phyloP scores from a whole-genome alignment of 1,140 invertebrate species.

The Diploscapter pachys region DNA sequence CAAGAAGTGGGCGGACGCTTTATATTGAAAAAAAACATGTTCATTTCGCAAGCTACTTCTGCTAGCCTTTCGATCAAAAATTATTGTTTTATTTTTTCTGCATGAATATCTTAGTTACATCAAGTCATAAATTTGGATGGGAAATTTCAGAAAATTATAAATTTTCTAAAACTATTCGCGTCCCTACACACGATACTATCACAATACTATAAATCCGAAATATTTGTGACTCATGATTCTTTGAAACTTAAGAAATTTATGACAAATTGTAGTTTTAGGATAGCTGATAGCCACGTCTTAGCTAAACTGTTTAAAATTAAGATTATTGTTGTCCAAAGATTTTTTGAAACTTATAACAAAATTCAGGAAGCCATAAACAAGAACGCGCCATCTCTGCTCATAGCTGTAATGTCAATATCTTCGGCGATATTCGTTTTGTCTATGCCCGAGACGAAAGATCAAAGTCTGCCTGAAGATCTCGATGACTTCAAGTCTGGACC shows the following conservation, averaged over 20 bases:
- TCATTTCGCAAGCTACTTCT: no score
- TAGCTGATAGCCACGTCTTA: background rate
- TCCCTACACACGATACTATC: no score
- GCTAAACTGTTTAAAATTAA: background rate
- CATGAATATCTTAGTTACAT: no score
- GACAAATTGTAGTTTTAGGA: background rate
- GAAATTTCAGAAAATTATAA: no score
- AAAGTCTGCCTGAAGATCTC: slow-evolving; percentile 29
- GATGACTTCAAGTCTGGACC: background rate
- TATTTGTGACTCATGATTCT: no score
- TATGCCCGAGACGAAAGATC: slow-evolving; percentile 22
- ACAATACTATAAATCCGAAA: no score
- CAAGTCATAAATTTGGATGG: no score
- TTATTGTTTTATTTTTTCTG: no score
- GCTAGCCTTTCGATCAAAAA: no score
- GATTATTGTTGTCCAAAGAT: background rate
- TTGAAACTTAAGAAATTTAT: background rate
- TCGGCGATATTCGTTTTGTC: slow-evolving; percentile 3
- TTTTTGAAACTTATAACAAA: background rate
- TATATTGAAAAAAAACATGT: no score
- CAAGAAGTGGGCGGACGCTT: no score
- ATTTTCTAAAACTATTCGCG: no score
- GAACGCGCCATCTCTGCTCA: slow-evolving; percentile 10
- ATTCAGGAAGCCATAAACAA: slow-evolving; percentile 11
- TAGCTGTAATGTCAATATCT: slow-evolving; percentile 8